These are phyloP conservation scores for Lepidocolaptes lacrymiger DNA, from an alignment of 2,797 vertebrate genomes.

Conservation along the genomic window DNA sequence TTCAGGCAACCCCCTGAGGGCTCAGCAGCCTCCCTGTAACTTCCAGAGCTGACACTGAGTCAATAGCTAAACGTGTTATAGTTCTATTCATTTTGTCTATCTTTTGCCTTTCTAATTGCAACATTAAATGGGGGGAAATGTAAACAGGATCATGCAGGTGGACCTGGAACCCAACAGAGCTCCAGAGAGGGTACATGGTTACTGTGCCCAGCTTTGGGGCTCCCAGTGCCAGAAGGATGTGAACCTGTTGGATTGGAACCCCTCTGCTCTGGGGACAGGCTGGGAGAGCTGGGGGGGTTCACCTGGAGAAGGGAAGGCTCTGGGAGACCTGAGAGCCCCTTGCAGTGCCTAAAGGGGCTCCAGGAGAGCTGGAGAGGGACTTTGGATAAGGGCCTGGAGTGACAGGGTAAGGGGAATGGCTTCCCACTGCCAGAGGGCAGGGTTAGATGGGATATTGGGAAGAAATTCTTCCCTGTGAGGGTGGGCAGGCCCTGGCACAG, in stretches of 20 bases:
- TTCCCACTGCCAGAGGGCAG: background rate
- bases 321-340: background rate
- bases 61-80: background rate
- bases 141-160: background rate
- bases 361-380: background rate
- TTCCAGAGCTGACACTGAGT: background rate
- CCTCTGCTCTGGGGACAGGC: background rate
- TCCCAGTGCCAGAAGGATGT: background rate
- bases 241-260: background rate
- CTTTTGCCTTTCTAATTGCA: background rate
- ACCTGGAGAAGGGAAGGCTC: background rate
- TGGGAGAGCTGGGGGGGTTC: background rate
- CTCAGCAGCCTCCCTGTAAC: background rate
- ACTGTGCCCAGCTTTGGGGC: background rate
- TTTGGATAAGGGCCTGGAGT: background rate
- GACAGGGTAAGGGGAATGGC: background rate
- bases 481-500: background rate
- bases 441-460: background rate
- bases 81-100: background rate
- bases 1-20: background rate
- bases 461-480: background rate
- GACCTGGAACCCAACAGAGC: background rate
- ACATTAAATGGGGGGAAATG: background rate
- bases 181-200: background rate
- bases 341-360: background rate